Evolutionary conservation across 1,140 invertebrate species (phyloP).

Genomic region (Drosophila elegans): DNA sequence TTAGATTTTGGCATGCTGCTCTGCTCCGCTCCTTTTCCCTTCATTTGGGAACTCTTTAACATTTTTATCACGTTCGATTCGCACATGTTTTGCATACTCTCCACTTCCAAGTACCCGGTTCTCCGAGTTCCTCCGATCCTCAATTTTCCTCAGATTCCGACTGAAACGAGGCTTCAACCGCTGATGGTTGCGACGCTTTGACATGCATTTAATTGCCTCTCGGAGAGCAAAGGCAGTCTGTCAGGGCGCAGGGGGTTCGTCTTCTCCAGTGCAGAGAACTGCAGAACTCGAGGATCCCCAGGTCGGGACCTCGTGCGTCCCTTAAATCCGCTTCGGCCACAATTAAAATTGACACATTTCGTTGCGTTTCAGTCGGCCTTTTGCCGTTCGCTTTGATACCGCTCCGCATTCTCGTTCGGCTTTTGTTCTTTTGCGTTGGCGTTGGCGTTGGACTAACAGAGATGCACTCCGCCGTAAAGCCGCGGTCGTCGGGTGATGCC

Average conservation of each 20-base stretch:
- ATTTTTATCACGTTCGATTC: slow-evolving; percentile 84
- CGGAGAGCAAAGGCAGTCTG: slow-evolving; percentile 27
- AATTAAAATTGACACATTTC: slow-evolving; percentile 84
- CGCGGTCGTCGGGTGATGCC: slow-evolving; percentile 21
- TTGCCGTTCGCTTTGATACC: slow-evolving; percentile 52
- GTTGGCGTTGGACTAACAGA: slow-evolving; percentile 45
- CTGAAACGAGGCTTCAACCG: slow-evolving; percentile 18
- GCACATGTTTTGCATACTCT: slow-evolving; percentile 83
- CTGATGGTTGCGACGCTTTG: slow-evolving; percentile 79
- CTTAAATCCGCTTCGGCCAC: slow-evolving; percentile 77
- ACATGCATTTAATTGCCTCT: slow-evolving; percentile 84
- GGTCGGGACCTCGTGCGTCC: slow-evolving; percentile 45
- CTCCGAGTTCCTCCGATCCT: background rate
- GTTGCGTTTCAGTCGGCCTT: slow-evolving; percentile 65
- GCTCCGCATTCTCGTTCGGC: slow-evolving; percentile 57
- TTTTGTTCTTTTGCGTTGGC: slow-evolving; percentile 68
- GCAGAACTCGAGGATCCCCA: slow-evolving; percentile 2
- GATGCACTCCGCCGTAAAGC: slow-evolving; percentile 7
- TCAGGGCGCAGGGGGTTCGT: slow-evolving; percentile 6
- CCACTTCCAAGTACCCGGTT: slow-evolving; percentile 3
- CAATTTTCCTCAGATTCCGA: slow-evolving; percentile 6
- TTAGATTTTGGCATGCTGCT: slow-evolving; percentile 36
- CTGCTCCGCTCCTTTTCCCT: slow-evolving; percentile 3
- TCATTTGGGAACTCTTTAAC: slow-evolving; percentile 60
- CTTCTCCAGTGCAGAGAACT: background rate